Evolutionary conservation across 2,113 vertebrate genomes (phyloP), one percentile per base, ranked within the genome.

Genomic region (Romanogobio albipinnatus): DNA sequence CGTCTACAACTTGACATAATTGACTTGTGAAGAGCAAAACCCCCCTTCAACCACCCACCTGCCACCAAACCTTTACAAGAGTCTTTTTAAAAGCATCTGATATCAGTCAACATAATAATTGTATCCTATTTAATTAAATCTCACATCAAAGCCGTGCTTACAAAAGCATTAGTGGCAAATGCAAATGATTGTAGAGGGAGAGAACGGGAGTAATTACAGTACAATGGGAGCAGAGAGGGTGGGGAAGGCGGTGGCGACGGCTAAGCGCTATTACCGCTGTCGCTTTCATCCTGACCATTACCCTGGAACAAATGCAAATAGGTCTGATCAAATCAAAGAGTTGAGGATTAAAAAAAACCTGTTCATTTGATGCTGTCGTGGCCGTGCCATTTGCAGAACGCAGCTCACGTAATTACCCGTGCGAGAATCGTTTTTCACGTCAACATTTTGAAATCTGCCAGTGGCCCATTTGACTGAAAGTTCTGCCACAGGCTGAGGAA

Each of bases 91-190:
- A 70, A 84, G 61, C 64, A 84, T 82, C 84, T 86, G 83, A 90
- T 91, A 90, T 88, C 84, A 89, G 87, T 90, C 87, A 82, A n/a
- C 76, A 81, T 91, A 80, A 89, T 90, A 88, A 90, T 36, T 58
- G 53, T 29, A 74, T 87, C 84, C 73, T 85, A 84, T 89, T 90
- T 90, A 91, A 93, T 92, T 88, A 87, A 88, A 90, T 84, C 81
- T 62, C 81, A 85, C 88, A 91, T 92, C 87, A 91, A 92, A 93
- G 88, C 77, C 29, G 75, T 82, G 49, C 59, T 86, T 77, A 89
- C 86, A 90, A 90, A 91, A 90, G 86, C 91, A 82, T 89, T 86
- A 86, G 87, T 89, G 87, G 83, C 29, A 83, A 93, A 91, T 91
- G 90, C 88, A 87, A 92, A 91, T 88, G 76, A 86, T 6, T 87